Evolutionary conservation across 2,888 invertebrate genomes (phyloP), one percentile per base, ranked within the genome.

Genomic region (Caenorhabditis sp.): DNA sequence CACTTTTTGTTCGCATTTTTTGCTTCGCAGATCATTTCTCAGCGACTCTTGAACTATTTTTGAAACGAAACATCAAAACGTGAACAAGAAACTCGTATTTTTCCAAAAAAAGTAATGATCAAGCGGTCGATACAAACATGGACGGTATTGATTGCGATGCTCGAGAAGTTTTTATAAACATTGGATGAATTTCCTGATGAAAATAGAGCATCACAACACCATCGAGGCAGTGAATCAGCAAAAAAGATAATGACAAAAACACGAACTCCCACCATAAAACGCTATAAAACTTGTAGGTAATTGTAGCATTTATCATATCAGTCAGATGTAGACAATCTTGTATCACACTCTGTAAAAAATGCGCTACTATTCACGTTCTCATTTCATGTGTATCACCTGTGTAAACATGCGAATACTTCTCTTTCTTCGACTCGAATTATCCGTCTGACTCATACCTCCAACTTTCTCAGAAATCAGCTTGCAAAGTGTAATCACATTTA

Each of bases 241-340:
- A 59, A 66, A 69, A 73, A 37, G 66, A 66, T 55, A 73, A 54
- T 55, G 73, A 73, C 19, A 73, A 55, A 36, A 68, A 73, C 36
- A 73, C 19, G 57, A 73, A 73, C 55, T 69, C 63, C 64, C 65
- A 73, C 73, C 73, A 73, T 19, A 66, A 12, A 19, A 53, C 66
- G 23, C 61, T 60, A 57, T 69, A 68, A 58, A 73, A 58, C 62
- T 73, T 73, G 59, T 59, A 73, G 31, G 68, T 43, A n/a, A 73
- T 62, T 23, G 73, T 69, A 55, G 68, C 68, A 51, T 73, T 73
- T 54, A 73, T 58, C 73, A 73, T 73, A 62, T 73, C 73, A 55
- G 68, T 64, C 57, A 73, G 54, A 50, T 69, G 73, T 23, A 73
- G 62, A 50, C 62, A 64, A 68, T 73, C 73, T 23, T 73, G 73